Evolutionary conservation across 2,888 invertebrate species (phyloP).

Genomic region (Sialis fuliginosa): DNA sequence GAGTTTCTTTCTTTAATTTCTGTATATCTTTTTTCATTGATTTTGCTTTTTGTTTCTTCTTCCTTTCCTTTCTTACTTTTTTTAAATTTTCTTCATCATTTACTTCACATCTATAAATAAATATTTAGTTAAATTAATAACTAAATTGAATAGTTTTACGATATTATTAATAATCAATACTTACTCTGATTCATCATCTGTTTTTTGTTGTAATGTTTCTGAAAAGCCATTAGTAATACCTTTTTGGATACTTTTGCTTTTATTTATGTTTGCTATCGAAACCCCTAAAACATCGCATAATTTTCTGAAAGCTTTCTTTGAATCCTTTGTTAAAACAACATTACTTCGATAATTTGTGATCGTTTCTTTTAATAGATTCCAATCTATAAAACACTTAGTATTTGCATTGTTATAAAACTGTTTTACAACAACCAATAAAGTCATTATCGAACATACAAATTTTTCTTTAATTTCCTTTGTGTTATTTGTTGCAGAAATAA

Average conservation of each 20-base stretch:
- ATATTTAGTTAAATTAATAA: conserved; percentile 1
- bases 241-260: background rate
- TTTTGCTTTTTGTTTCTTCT: conserved; percentile 19
- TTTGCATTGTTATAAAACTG: conserved; percentile 24
- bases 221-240: too few species aligned
- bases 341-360: conserved; percentile 22
- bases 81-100: conserved; percentile 8
- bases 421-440: conserved; percentile 32
- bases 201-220: too few species aligned
- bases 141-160: conserved; percentile 6
- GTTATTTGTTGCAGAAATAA: conserved; percentile 21
- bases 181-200: conserved; percentile 7
- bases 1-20: conserved; percentile 29
- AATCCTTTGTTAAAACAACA: conserved; percentile 24
- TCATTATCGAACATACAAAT: conserved; percentile 34
- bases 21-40: conserved; percentile 21
- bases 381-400: conserved; percentile 18
- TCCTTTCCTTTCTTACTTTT: conserved; percentile 15
- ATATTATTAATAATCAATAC: conserved; percentile 11
- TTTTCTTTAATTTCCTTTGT: conserved; percentile 31
- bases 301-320: conserved; percentile 27
- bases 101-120: conserved; percentile 1
- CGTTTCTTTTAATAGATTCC: conserved; percentile 1
- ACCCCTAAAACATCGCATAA: conserved; percentile 24
- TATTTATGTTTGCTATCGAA: conserved; percentile 19